phyloP scores from a whole-genome alignment of 2,888 invertebrate species.

The Drosophila niveifrons region DNA sequence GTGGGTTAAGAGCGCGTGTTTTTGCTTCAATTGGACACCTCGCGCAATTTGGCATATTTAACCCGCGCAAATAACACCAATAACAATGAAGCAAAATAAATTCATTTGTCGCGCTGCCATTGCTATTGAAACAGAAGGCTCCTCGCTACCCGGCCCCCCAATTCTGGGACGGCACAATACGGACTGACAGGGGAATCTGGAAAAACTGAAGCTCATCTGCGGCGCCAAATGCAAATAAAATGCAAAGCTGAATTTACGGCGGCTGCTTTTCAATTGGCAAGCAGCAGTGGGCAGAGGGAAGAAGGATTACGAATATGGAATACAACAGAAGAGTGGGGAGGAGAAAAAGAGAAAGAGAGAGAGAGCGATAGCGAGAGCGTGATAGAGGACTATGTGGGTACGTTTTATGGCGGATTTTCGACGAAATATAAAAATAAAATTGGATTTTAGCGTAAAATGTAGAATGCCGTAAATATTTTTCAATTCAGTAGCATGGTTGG shows the following conservation, averaged over 20 bases:
- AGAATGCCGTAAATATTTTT: constrained; percentile 79
- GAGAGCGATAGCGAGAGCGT: neutral
- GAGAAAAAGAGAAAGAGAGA: neutral
- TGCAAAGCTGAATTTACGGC: constrained; percentile 74
- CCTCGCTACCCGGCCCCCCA: neutral
- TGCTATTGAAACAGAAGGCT: constrained; percentile 57
- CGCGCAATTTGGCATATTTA: constrained; percentile 52
- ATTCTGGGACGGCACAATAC: no score
- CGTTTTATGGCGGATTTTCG: constrained; percentile 75
- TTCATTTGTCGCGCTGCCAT: constrained; percentile 43
- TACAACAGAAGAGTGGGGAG: constrained; percentile 13
- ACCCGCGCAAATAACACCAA: constrained; percentile 54
- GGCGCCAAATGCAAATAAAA: constrained; percentile 69
- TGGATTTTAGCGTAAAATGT: constrained; percentile 78
- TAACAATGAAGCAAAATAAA: constrained; percentile 50
- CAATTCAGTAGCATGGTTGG: constrained; percentile 68
- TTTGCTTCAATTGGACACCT: constrained; percentile 41
- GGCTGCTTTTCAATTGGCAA: constrained; percentile 61
- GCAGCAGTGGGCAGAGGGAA: neutral
- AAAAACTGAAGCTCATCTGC: constrained; percentile 52
- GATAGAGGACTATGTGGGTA: constrained; percentile 20
- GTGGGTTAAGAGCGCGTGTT: constrained; percentile 9
- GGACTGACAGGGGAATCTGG: constrained; percentile 29
- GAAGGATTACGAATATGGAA: constrained; percentile 6
- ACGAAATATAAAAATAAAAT: constrained; percentile 78